Conservation (phyloP, 1,140 invertebrate genomes). For the Mesaphorura yosii region DNA sequence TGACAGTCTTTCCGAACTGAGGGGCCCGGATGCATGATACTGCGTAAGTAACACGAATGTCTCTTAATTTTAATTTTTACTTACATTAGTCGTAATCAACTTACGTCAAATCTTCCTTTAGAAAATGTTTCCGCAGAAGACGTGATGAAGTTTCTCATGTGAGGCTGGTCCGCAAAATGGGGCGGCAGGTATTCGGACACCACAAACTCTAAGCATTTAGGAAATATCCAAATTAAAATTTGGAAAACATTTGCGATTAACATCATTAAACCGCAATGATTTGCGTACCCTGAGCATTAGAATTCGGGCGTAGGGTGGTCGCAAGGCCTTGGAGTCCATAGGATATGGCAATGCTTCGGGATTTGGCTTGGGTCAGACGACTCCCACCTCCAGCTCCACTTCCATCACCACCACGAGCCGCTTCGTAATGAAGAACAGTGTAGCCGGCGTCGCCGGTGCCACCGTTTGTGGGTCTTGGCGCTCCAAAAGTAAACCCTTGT, state of each 20-base stretch:
- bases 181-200: background rate
- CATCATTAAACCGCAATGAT: background rate
- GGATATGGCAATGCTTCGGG: slow-evolving; percentile 2
- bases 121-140: slow-evolving; percentile 23
- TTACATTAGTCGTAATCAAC: background rate
- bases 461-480: too few relatives aligned
- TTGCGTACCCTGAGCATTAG: background rate
- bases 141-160: slow-evolving; percentile 22
- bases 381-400: too few relatives aligned
- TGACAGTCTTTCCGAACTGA: slow-evolving; percentile 16
- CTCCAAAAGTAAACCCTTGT: too few relatives aligned
- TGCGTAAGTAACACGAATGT: background rate
- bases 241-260: background rate
- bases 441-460: too few relatives aligned
- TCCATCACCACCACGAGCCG: too few relatives aligned
- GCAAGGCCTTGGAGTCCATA: slow-evolving; percentile 10
- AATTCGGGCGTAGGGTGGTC: background rate
- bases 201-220: background rate
- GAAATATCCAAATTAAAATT: background rate
- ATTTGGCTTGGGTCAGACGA: too few relatives aligned
- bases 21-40: slow-evolving; percentile 1
- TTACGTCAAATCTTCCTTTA: slow-evolving; percentile 17
- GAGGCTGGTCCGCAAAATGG: slow-evolving; percentile 17
- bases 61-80: background rate
- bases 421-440: too few relatives aligned